These are phyloP conservation scores for Spea hammondii DNA, from an alignment of 2,797 vertebrate species.

Conservation along the genomic window DNA sequence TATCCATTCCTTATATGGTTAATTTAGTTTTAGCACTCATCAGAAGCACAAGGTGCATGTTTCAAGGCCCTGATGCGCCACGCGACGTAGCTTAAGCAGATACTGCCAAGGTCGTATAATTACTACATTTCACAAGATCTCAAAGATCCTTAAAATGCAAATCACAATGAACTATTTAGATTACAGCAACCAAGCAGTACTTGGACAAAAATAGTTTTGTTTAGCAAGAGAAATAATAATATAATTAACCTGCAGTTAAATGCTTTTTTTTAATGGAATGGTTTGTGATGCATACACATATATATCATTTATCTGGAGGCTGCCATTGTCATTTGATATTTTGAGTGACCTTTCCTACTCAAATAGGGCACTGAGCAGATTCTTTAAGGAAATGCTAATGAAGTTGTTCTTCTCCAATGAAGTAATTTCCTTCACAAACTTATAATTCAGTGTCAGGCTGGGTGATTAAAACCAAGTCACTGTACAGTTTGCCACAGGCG, in stretches of 20 bases:
- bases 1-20: conserved; percentile 9
- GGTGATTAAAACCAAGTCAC: no score
- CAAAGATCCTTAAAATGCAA: not conserved
- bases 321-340: no score
- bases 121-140: not conserved
- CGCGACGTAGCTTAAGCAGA: not conserved
- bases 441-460: no score
- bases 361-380: no score
- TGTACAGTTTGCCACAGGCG: no score
- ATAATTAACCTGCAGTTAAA: not conserved
- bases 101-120: not conserved
- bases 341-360: no score
- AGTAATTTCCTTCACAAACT: no score
- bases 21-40: conserved; percentile 8
- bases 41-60: conserved; percentile 14
- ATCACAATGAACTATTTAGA: not conserved
- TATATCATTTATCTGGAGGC: no score
- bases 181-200: not conserved
- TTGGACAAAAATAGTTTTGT: not conserved
- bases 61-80: not conserved
- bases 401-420: no score
- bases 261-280: no score
- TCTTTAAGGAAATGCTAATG: no score
- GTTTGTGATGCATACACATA: not conserved
- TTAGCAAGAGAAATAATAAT: not conserved